Base-by-base conservation (phyloP, 2,797 vertebrate genomes). In the Hyperoplus lanceolatus region DNA sequence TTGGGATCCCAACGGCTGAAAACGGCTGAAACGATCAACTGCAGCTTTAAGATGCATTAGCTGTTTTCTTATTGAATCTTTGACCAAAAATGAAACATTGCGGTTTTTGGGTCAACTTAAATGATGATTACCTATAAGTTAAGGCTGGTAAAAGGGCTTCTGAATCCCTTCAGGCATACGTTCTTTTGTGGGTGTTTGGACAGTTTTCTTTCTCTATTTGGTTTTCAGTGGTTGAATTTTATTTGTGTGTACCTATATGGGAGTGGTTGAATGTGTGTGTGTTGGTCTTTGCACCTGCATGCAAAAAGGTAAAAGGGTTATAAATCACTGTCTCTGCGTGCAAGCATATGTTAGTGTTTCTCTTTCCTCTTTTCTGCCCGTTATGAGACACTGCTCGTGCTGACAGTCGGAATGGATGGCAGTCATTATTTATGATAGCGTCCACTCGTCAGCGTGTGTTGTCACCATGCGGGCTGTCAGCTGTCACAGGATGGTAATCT, bases 401-500 rank as follows among this genome's bases (percentile, higher is more conserved):
- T 87, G 90, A 85, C 90, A 88, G 84, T 62, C 5, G 60, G 60
- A 89, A 89, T 92, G 80, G 80, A 92, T 90, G 84, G 59, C 70
- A 69, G 75, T 84, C 86, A 83, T 93, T 92, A 90, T 91, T 91
- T 89, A 91, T 80, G 80, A 87, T 39, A 65, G 66, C 43, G 80
- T 90, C 90, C 83, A 79, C 87, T 85, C 72, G 75, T 87, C 81
- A 80, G 48, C 1, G 57, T 39, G 71, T 53, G 83, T 83, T 85
- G 86, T 86, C 83, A 67, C 78, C 49, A 15, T 54, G 48, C 49
- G 10, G 79, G 79, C 85, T 84, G 88, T 85, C 87, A 80, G 76
- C 86, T 63, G 75, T 75, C 83, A 65, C 65, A 29, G 77, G 80
- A 89, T 90, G 87, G 72, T 82, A 89, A 90, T 90, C 75, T 50